Percentiles rank a stretch among this genome's conserved stretches.
phyloP scores from a whole-genome alignment of 2,888 invertebrate species.

The Eudasyphora cyanicolor region DNA sequence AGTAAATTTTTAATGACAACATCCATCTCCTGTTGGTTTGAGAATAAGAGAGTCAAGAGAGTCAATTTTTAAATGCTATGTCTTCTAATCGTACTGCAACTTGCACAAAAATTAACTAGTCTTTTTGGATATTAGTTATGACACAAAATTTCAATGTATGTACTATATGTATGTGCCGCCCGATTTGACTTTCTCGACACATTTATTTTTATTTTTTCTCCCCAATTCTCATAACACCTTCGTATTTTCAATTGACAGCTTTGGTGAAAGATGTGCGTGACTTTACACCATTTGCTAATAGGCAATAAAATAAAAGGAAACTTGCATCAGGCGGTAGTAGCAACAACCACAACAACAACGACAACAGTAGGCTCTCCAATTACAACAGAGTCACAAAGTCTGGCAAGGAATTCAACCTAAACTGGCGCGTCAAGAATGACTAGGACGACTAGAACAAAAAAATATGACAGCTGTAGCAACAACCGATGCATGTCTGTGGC shows the following conservation, averaged over 20 bases:
- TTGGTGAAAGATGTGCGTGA: conserved; percentile 41
- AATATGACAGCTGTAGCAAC: not conserved
- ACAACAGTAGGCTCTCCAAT: conserved; percentile 19
- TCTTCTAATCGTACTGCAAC: too few species aligned
- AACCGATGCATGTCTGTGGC: not conserved
- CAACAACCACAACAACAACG: conserved; percentile 15
- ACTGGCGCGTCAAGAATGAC: not conserved
- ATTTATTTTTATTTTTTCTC: not conserved
- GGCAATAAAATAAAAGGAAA: conserved; percentile 30
- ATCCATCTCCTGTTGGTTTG: too few species aligned
- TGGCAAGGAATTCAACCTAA: not conserved
- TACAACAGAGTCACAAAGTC: conserved; percentile 12
- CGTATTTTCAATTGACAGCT: not conserved
- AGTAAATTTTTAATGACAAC: too few species aligned
- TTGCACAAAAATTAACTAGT: too few species aligned
- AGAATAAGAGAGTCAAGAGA: too few species aligned
- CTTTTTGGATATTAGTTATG: too few species aligned
- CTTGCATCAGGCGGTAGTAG: too few species aligned
- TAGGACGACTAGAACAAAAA: not conserved
- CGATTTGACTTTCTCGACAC: too few species aligned
- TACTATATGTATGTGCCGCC: too few species aligned
- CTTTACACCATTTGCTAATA: conserved; percentile 43
- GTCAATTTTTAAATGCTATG: too few species aligned
- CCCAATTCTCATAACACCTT: not conserved
- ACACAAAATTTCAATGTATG: too few species aligned